Evolutionary conservation across 2,113 vertebrate genomes (phyloP), one percentile per base, ranked within the genome.

Genomic region (Sitta europaea): DNA sequence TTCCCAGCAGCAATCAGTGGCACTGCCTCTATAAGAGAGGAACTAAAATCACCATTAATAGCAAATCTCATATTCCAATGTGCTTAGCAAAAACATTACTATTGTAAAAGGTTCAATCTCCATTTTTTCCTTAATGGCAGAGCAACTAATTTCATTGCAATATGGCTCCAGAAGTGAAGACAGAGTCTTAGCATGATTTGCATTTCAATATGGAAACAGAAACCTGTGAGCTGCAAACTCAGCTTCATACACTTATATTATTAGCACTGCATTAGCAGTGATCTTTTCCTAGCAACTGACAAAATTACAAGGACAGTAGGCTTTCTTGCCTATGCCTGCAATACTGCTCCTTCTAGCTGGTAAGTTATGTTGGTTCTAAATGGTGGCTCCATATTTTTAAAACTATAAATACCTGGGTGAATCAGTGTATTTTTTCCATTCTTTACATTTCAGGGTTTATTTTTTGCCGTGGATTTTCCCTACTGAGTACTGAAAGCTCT

Each of bases 261-360:
- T 68, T 68, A 61, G 54, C 54, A 70, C 29, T 45, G 40, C 74
- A 72, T 72, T 61, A 92, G 53, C 57, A 78, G 62, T 36, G 38
- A 29, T 61, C 51, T 83, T 76, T 90, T 93, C 92, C 82, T 80
- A 88, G 82, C 72, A 92, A 88, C 62, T 82, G 91, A 86, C 48
- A 76, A 79, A 92, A 57, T 38, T n/a, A n/a, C 54, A 65, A 83
- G 82, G 67, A 73, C 68, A 86, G 33, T 62, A 90, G 58, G 23
- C 20, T 76, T 57, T 82, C 45, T 53, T 76, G 70, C 25, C 62
- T 79, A 7, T 68, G n/a, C 36, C 58, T 76, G 74, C 3, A 8
- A 57, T 50, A 65, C 35, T 68, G 4, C 15, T 72, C 36, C 57
- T 90, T 61, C 62, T 73, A 68, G 31, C 12, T 85, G n/a, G 28